Conservation (phyloP, 2,797 vertebrate species). For the Sebastes oblongus region DNA sequence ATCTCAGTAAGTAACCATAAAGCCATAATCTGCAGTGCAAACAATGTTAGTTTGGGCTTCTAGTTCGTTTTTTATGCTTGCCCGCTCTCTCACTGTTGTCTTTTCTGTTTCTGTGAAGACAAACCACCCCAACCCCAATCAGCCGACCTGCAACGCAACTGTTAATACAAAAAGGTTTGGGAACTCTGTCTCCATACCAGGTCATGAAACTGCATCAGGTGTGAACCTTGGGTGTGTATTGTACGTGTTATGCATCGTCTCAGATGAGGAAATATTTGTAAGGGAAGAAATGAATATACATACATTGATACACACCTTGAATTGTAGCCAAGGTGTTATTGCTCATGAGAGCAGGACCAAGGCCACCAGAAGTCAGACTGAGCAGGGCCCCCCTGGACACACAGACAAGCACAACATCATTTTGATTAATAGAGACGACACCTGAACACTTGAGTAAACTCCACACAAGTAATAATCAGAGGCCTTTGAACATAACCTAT, state of each 20-base stretch:
- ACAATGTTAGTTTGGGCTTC: background rate
- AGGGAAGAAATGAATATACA: background rate
- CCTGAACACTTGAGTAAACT: background rate
- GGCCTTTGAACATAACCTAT: background rate
- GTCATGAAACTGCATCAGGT: background rate
- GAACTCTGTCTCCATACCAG: background rate
- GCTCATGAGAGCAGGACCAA: slow-evolving; percentile 96
- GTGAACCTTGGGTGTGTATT: background rate
- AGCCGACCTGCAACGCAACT: background rate
- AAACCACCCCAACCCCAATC: background rate
- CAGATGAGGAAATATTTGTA: background rate
- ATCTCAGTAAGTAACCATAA: background rate
- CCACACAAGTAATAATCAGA: background rate
- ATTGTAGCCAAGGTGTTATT: slow-evolving; percentile 99
- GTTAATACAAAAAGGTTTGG: background rate
- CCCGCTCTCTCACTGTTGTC: background rate
- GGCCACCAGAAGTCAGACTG: slow-evolving; percentile 91
- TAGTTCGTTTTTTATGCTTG: background rate
- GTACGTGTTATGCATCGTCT: background rate
- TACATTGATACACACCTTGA: slow-evolving; percentile 87
- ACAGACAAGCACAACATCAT: slow-evolving; percentile 28
- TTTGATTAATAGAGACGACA: background rate
- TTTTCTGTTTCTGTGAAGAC: background rate
- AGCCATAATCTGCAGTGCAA: background rate
- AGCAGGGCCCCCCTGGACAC: slow-evolving; percentile 92